Evolutionary conservation across 2,113 vertebrate species (phyloP).

Genomic region (Nannospalax galili): DNA sequence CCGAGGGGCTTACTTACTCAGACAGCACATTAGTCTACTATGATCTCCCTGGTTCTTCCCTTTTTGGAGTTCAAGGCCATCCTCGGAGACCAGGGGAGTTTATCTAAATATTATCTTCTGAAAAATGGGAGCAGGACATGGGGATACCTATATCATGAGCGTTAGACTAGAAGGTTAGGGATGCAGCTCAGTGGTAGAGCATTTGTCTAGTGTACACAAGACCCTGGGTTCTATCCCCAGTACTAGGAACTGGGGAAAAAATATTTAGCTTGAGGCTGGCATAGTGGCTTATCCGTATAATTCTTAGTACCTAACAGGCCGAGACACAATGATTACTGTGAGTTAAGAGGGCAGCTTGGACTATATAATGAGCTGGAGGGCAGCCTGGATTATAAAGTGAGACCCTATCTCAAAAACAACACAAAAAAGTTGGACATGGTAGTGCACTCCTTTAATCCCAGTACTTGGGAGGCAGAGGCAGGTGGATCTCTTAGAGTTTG

Average conservation of each 20-base stretch:
- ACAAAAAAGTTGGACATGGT: too few relatives aligned
- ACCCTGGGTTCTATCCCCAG: neutral
- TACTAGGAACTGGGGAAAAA: neutral
- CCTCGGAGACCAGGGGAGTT: neutral
- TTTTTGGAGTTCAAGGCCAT: neutral
- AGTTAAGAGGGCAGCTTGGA: neutral
- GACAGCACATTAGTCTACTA: neutral
- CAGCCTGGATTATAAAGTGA: neutral
- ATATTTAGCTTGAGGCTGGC: neutral
- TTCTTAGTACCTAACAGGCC: neutral
- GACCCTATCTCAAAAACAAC: too few relatives aligned
- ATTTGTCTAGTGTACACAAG: neutral
- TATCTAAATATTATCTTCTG: neutral
- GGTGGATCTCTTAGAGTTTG: too few relatives aligned
- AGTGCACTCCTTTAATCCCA: too few relatives aligned
- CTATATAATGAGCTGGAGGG: neutral
- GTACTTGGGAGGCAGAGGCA: too few relatives aligned
- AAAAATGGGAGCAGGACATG: constrained; percentile 1
- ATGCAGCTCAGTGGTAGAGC: neutral
- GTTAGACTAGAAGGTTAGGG: neutral
- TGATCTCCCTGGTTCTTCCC: neutral
- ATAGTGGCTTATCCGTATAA: neutral
- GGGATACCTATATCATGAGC: neutral
- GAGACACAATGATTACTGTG: neutral
- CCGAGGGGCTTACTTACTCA: neutral